Evolutionary conservation across 2,888 invertebrate species (phyloP), one percentile per base, ranked within the genome.

Genomic region (Minunthozetes semirufus): DNA sequence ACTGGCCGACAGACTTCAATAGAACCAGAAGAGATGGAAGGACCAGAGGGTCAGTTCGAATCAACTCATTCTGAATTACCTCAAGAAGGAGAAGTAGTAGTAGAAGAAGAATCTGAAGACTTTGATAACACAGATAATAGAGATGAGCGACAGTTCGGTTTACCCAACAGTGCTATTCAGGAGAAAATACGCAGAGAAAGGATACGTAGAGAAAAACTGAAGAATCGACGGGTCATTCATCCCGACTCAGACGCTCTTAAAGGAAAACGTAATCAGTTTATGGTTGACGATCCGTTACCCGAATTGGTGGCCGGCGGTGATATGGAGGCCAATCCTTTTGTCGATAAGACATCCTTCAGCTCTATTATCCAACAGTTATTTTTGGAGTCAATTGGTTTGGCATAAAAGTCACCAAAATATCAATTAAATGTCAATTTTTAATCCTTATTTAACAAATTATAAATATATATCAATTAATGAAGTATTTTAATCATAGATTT

Each of bases 251-350:
- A 63, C n/a, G 27, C 33, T 15, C 25, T 63, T 3, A 29, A 38
- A 5, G 63, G 63, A 2, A 29, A 27, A 63, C 63, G 27, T 1
- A 61, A 61, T 27, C n/a, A 19, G 8, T 29, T 63, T 11, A 19
- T 38, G 2, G n/a, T n/a, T n/a, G 29, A 63, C 38, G 63, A 63
- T n/a, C 63, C 63, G 17, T 63, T 63, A n/a, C 63, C 63, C 9
- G 63, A 63, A 63, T 25, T 63, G 63, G 19, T 63, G 1, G 29
- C 63, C 19, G 63, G 33, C n/a, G 63, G 63, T 6, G 63, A 63
- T 29, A 17, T 17, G 19, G 63, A 29, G 38, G 63, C 63, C 33
- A 63, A 63, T 15, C 63, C 63, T n/a, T 63, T 29, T 15, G 33
- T 38, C 11, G 63, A 63, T n/a, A 29, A 63, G 33, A 27, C 63